phyloP scores from a whole-genome alignment of 1,140 invertebrate genomes.

The Plectrocnemia conspersa region DNA sequence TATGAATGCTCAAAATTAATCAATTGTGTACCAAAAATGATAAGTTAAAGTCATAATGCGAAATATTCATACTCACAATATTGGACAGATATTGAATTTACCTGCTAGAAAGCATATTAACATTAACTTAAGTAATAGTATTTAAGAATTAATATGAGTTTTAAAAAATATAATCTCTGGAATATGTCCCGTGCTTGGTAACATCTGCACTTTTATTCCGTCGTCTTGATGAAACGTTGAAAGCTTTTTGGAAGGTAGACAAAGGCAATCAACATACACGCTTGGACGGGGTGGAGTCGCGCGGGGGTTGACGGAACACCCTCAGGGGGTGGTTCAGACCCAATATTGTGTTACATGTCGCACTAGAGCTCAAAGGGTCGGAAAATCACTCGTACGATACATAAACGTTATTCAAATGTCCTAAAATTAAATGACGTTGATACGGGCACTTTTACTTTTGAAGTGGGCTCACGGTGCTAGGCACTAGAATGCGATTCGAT shows the following conservation, averaged over 20 bases:
- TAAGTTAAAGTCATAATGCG: too few relatives aligned
- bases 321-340: constrained; percentile 5
- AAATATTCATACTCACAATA: too few relatives aligned
- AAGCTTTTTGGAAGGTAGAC: constrained; percentile 35
- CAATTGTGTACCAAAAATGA: too few relatives aligned
- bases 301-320: neutral
- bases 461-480: too few relatives aligned
- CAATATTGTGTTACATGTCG: constrained; percentile 33
- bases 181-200: constrained; percentile 12
- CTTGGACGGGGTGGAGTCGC: neutral
- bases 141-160: too few relatives aligned
- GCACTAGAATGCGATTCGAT: too few relatives aligned
- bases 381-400: constrained; percentile 28
- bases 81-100: too few relatives aligned
- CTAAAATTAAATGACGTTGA: constrained; percentile 17
- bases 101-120: too few relatives aligned
- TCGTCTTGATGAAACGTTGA: constrained; percentile 34
- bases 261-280: constrained; percentile 33
- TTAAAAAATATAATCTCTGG: too few relatives aligned
- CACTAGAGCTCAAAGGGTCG: constrained; percentile 33
- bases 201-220: constrained; percentile 23
- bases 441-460: constrained; percentile 4
- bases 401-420: constrained; percentile 30
- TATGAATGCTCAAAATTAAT: too few relatives aligned
- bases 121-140: too few relatives aligned